Base-by-base conservation (phyloP, 2,888 invertebrate genomes). In the Ormyrus pomaceus region DNA sequence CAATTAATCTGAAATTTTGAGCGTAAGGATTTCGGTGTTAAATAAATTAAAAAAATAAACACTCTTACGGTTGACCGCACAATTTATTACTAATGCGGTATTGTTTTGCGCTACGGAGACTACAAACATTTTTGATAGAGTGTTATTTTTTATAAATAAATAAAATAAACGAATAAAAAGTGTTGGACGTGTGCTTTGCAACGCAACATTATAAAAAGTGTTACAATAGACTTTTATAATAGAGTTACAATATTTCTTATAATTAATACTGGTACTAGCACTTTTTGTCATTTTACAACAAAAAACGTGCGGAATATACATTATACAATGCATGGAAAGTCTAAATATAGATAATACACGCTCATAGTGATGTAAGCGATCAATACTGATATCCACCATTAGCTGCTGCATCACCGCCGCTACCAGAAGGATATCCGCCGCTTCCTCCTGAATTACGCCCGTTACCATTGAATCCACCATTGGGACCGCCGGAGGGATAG, bases 331-430 rank as follows among this genome's bases (percentile, higher is more conserved):
- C 75, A 77, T 59, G 62, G 68, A 53, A 53, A 65, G 70, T 77
- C 59, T 71, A 64, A 55, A 58, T 71, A 58, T 72, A 61, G 61
- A 71, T 74, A 65, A 61, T 74, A 77, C 65, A 70, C 55, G 61
- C 69, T 76, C 59, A 65, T 70, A 77, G 73, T 74, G 73, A 70
- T 68, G 61, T 80, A 77, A 59, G 79, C 80, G 69, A 84, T 88
- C 85, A 90, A 85, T 90, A 90, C 85, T 90, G 90, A 85, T 90
- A 90, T 85, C 90, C 90, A 79, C 88, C 89, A 83, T 90, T 90
- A 69, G 88, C 88, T 51, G 85, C 87, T 5, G 89, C 88, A 80
- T 90, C 89, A 56, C 89, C 89, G 53, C 89, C 89, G 83, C 86
- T 90, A 72, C 89, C 90, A 7, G 87, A 86, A 68, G 89, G 88